Evolutionary conservation across 2,113 vertebrate species (phyloP), one percentile per base, ranked within the genome.

Genomic region (Crocuta crocuta): DNA sequence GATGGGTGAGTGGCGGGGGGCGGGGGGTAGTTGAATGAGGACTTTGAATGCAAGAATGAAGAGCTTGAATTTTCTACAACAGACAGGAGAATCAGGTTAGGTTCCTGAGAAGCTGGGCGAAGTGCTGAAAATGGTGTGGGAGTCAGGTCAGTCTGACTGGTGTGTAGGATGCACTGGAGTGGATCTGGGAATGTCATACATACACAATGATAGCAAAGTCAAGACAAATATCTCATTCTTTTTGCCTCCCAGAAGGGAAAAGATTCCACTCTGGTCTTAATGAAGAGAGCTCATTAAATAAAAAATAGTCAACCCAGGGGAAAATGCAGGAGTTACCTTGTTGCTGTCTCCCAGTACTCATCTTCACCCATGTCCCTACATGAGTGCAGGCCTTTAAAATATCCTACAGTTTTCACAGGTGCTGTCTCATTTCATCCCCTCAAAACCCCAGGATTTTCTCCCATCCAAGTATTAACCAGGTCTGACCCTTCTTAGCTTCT

Each of bases 241-340:
- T 96, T 97, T 82, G 33, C 39, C 83, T 96, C 23, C 73, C 53
- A 68, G 53, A 89, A 73, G 31, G 86, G 39, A 93, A 86, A 91
- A 82, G 15, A 85, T 82, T 48, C 31, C 10, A 83, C 26, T 82
- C 68, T 4, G 19, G 78, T 94, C 65, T 96, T 93, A 78, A n/a
- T 58, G 61, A 85, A 96, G 90, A 96, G 65, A 94, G 16, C 12
- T 45, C 53, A 84, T 91, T 96, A 97, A 91, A 79, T 80, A 79
- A 86, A 50, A 92, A 95, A 92, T 12, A 74, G 13, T 70, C 84
- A 93, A 50, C 43, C 13, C 28, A 35, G 84, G 61, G 53, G 50
- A 76, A 94, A 85, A 94, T 83, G 55, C 48, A 85, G 15, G 55
- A 39, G 31, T 92, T 84, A 80, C 48, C 26, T 85, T 89, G 65